Base-by-base conservation (phyloP, 2,113 vertebrate genomes). In the Leucopsar rothschildi region DNA sequence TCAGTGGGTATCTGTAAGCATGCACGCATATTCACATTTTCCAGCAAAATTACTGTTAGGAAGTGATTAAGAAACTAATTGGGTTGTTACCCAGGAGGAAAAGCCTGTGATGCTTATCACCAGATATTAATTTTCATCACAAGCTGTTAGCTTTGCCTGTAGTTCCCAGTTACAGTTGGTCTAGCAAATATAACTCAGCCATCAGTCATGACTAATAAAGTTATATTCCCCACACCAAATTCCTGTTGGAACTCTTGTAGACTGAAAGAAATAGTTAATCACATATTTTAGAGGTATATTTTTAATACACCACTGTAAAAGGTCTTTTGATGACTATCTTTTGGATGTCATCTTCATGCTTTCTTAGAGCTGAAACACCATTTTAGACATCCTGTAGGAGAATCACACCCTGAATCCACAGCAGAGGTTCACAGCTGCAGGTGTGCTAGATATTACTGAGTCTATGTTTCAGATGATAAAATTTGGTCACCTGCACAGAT, bases 1-100 rank as follows among this genome's bases (percentile, higher is more conserved):
- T 44, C 31, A 29, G 23, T 49, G 44, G 31, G 77, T 92, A 42
- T 72, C 61, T 70, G 40, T 45, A 82, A 68, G 64, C 61, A 70
- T 1, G 9, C 20, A 76, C 14, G 3, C 14, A 65, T 72, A 49
- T 92, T 76, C 57, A 65, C 37, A 91, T 21, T 57, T 82, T 55
- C 42, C 31, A 72, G 52, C 7, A 85, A 82, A 81, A 84, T 24
- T 85, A 79, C n/a, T 50, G 53, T 69, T 91, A 72, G 20, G 44
- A 92, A 91, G 28, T 61, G 81, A 92, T 96, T 95, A 95, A 85
- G 70, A 89, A 95, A 82, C n/a, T 89, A 95, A 91, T 72, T 93
- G 70, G 49, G 78, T 95, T 56, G 37, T 72, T 53, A 89, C 78
- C 31, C 70, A 79, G 45, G 86, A 92, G 91, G 84, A 91, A 95